Percentiles rank a stretch among this genome's conserved stretches.
phyloP scores from a whole-genome alignment of 2,113 vertebrate genomes.

The Oplegnathus fasciatus region DNA sequence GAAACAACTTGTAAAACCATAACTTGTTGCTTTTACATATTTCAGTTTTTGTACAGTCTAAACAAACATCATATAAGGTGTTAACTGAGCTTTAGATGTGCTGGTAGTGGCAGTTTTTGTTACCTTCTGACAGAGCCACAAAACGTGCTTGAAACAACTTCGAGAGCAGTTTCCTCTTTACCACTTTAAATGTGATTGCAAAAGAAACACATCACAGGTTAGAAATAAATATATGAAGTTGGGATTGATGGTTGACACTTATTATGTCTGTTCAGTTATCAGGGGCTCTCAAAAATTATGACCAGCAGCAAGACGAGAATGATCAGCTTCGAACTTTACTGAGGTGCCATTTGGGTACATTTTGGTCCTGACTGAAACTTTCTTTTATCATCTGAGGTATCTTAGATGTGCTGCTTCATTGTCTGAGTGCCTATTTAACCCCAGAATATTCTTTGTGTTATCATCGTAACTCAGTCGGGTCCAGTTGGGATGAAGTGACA shows the following conservation, averaged over 20 bases:
- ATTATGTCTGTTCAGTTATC: slow-evolving; percentile 19
- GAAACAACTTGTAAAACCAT: not conserved
- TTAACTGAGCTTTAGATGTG: not conserved
- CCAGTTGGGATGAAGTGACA: not conserved
- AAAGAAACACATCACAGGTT: not conserved
- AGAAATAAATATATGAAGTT: not conserved
- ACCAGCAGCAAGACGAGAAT: not conserved
- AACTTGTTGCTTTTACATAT: not conserved
- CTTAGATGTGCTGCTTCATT: not conserved
- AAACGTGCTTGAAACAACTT: no score
- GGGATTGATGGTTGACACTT: slow-evolving; percentile 2
- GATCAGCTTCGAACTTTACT: slow-evolving; percentile 25
- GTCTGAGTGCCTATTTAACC: slow-evolving; percentile 1
- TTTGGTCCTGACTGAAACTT: slow-evolving; percentile 10
- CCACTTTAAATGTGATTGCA: not conserved
- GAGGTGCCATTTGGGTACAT: not conserved
- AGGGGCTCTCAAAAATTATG: slow-evolving; percentile 15
- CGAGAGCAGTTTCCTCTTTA: not conserved
- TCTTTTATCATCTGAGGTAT: slow-evolving; percentile 22
- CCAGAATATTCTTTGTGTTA: not conserved
- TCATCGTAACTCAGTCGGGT: not conserved
- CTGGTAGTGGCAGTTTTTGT: not conserved
- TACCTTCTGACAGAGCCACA: not conserved
- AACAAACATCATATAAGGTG: not conserved
- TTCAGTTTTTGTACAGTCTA: not conserved